Evolutionary conservation across 2,888 invertebrate genomes (phyloP).

Genomic region (Archips xylosteana): DNA sequence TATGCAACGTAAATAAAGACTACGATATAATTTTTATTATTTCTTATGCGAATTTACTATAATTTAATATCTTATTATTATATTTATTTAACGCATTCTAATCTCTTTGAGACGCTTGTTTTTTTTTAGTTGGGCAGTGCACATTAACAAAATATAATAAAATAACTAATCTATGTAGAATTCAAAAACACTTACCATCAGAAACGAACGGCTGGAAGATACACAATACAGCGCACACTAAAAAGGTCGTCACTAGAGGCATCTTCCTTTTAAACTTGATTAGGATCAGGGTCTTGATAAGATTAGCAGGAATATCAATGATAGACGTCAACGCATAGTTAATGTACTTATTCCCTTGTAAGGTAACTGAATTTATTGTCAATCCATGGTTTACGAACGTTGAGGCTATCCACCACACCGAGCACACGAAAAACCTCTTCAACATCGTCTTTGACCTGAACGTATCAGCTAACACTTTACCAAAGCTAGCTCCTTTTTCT

Average conservation of each 20-base stretch:
- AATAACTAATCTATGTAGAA: too few relatives aligned
- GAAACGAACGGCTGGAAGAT: constrained; percentile 86
- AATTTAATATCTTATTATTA: too few relatives aligned
- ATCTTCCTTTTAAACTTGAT: constrained; percentile 83
- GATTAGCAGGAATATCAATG: constrained; percentile 86
- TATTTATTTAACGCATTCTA: too few relatives aligned
- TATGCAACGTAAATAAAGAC: too few relatives aligned
- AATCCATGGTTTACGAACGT: constrained; percentile 92
- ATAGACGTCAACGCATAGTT: constrained; percentile 88
- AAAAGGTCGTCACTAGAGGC: constrained; percentile 83
- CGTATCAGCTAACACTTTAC: constrained; percentile 61
- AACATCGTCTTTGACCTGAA: constrained; percentile 65
- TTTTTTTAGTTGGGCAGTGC: too few relatives aligned
- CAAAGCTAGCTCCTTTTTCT: constrained; percentile 55
- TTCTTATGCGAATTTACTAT: too few relatives aligned
- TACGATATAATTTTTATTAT: too few relatives aligned
- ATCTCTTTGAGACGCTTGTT: too few relatives aligned
- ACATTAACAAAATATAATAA: too few relatives aligned
- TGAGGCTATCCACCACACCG: constrained; percentile 86
- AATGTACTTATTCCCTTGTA: constrained; percentile 91
- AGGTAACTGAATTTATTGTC: constrained; percentile 89
- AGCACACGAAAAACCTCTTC: constrained; percentile 69
- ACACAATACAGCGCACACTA: constrained; percentile 85
- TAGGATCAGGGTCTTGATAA: constrained; percentile 82
- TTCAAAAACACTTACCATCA: constrained; percentile 64